Percentiles rank a stretch among this genome's conserved stretches.
Conservation (phyloP, 30 jellyfish, hydroid and myxozoan genomes). For the Pelagia noctiluca region DNA sequence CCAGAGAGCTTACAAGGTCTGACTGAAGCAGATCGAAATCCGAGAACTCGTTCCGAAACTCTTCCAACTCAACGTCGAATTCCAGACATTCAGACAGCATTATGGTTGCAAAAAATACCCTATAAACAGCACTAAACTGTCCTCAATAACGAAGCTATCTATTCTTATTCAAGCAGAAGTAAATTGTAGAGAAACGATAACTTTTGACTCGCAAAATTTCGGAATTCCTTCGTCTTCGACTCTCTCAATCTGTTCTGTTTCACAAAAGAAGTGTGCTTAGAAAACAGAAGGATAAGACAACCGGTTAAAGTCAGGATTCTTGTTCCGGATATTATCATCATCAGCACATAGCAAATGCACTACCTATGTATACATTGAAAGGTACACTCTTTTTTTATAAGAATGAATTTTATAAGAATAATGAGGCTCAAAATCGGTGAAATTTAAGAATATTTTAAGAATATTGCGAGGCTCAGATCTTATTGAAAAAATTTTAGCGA, state of each 20-base stretch:
- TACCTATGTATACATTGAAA: neutral
- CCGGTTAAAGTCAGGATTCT: neutral
- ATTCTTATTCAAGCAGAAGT: too few relatives aligned
- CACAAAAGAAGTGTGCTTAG: too few relatives aligned
- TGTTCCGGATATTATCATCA: neutral
- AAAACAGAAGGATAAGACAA: neutral
- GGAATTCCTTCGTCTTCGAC: too few relatives aligned
- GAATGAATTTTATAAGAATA: neutral
- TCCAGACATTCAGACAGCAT: neutral
- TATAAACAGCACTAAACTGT: too few relatives aligned
- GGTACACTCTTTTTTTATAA: neutral
- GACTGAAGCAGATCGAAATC: neutral
- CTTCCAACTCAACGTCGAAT: neutral
- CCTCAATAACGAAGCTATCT: too few relatives aligned
- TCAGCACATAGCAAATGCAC: neutral
- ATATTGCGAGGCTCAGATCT: neutral
- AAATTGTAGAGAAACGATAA: too few relatives aligned
- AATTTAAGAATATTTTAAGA: too few relatives aligned
- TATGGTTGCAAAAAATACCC: too few relatives aligned
- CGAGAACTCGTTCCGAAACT: constrained; percentile 6
- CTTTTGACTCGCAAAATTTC: neutral
- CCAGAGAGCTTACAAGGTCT: neutral
- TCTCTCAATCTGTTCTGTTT: too few relatives aligned
- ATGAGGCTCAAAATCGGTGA: too few relatives aligned
- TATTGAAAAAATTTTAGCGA: neutral